phyloP scores from a whole-genome alignment of 2,797 vertebrate genomes.

The Amazonetta brasiliensis region DNA sequence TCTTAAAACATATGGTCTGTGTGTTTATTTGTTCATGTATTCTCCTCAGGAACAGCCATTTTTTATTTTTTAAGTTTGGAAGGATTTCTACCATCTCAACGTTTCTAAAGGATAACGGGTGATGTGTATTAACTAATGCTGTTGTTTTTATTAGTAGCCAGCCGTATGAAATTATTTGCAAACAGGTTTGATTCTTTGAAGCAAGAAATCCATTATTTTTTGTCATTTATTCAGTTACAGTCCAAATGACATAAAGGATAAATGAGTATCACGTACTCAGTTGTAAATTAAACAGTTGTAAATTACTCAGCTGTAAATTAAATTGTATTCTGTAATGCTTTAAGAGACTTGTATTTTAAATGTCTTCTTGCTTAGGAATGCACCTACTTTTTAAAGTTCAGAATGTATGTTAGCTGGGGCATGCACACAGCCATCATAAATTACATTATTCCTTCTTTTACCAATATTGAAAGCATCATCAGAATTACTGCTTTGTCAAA shows the following conservation, averaged over 20 bases:
- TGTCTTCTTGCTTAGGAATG: neutral
- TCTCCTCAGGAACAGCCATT: neutral
- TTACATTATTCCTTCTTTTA: neutral
- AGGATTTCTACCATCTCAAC: slow-evolving; percentile 5
- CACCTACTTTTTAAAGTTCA: neutral
- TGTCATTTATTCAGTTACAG: slow-evolving; percentile 46
- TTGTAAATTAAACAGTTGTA: neutral
- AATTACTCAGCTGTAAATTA: neutral
- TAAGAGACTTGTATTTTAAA: neutral
- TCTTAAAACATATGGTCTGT: neutral
- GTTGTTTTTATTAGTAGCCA: neutral
- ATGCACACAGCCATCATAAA: neutral
- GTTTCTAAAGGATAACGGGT: neutral
- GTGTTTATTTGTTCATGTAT: neutral
- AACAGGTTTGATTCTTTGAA: slow-evolving; percentile 1
- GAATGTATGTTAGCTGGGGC: neutral
- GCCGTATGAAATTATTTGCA: neutral
- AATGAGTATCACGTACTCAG: neutral
- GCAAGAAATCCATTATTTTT: neutral
- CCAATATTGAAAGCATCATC: neutral
- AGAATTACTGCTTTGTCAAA: neutral
- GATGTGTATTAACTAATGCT: neutral
- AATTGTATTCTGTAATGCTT: neutral
- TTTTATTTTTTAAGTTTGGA: neutral
- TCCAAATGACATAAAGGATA: slow-evolving; percentile 17